phyloP scores from a whole-genome alignment of 2,797 vertebrate genomes.

The Chlorospingus flavigularis region DNA sequence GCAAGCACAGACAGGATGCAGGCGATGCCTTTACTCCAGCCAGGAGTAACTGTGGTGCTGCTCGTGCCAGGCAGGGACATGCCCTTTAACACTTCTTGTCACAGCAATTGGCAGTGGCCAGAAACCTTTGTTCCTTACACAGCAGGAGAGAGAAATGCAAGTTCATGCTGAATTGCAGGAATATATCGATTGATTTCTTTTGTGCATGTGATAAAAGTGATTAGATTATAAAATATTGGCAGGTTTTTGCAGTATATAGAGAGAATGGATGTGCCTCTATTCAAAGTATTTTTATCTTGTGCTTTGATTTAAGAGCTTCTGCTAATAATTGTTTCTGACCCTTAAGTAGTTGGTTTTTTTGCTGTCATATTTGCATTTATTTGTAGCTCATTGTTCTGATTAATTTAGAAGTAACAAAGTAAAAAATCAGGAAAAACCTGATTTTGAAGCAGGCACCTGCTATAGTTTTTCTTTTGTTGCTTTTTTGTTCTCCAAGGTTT shows the following conservation, averaged over 20 bases:
- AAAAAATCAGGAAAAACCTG: neutral
- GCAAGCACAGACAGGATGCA: neutral
- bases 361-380: neutral
- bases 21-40: neutral
- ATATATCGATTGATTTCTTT: neutral
- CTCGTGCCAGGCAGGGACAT: neutral
- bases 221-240: neutral
- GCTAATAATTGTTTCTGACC: neutral
- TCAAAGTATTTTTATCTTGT: neutral
- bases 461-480: neutral
- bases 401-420: neutral
- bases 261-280: neutral
- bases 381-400: neutral
- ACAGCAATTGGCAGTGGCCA: neutral
- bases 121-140: slow-evolving; percentile 1
- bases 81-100: neutral
- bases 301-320: neutral
- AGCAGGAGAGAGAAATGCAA: neutral
- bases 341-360: neutral
- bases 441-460: neutral
- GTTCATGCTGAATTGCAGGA: neutral
- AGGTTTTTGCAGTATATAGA: neutral
- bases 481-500: neutral
- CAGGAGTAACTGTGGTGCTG: neutral
- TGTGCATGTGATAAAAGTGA: neutral